These are phyloP conservation scores for Phylloscopus collybita DNA, from an alignment of 2,797 vertebrate genomes.

Conservation along the genomic window DNA sequence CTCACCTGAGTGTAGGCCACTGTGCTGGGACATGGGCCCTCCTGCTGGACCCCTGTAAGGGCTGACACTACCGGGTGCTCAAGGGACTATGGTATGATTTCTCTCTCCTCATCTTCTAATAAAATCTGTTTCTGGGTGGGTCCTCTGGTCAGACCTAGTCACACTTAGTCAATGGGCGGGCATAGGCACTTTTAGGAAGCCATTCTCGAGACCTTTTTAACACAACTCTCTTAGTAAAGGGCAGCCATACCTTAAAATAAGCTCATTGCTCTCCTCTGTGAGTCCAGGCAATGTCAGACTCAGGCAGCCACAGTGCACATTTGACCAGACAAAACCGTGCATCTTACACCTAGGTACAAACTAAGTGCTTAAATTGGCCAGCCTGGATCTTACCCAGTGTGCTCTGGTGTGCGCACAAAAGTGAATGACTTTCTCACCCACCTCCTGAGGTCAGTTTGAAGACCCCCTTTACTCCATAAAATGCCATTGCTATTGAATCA, in stretches of 20 bases:
- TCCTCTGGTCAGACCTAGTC: background rate
- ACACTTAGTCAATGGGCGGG: background rate
- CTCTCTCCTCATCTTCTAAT: background rate
- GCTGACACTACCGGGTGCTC: background rate
- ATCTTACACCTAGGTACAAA: background rate
- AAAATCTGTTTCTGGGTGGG: background rate
- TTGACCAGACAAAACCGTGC: background rate
- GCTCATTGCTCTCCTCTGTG: background rate
- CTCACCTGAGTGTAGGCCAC: background rate
- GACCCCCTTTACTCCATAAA: background rate
- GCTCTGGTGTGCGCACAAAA: background rate
- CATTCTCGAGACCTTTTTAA: background rate
- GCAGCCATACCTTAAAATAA: background rate
- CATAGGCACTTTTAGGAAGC: background rate
- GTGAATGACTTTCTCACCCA: background rate
- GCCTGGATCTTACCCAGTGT: background rate
- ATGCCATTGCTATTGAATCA: conserved; percentile 27
- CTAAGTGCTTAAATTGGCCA: background rate
- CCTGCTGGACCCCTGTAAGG: background rate
- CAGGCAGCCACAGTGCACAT: background rate
- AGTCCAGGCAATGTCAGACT: background rate
- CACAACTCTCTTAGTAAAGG: background rate
- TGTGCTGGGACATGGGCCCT: background rate
- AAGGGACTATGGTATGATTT: background rate
- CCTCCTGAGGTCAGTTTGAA: conserved; percentile 5